A percentile compares a stretch with the other conserved stretches of the same genome.
Conservation (phyloP, 2,888 invertebrate species). For the Limnephilus marmoratus region DNA sequence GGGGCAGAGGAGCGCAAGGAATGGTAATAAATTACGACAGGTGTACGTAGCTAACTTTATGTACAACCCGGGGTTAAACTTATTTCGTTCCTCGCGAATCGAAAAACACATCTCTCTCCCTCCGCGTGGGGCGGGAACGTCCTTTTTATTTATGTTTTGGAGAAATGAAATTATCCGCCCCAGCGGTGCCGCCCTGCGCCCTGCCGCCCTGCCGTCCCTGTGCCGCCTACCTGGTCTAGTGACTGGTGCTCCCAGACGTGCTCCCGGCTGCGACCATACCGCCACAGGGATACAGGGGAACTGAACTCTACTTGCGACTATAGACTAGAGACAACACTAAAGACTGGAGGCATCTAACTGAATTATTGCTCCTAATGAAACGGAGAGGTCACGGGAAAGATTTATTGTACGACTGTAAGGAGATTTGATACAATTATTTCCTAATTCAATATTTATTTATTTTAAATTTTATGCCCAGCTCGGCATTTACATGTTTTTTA, state of each 20-base stretch:
- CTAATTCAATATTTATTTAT: neutral
- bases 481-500: too few relatives aligned
- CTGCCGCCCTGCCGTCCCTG: neutral
- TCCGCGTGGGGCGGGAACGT: conserved; percentile 23
- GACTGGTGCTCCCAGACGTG: neutral
- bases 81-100: conserved; percentile 61
- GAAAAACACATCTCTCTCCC: conserved; percentile 59
- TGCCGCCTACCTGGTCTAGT: neutral
- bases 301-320: neutral
- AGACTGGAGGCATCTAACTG: neutral
- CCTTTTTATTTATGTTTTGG: conserved; percentile 63
- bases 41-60: conserved; percentile 64
- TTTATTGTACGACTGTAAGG: neutral
- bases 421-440: neutral
- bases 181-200: neutral
- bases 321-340: too few relatives aligned
- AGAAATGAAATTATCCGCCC: conserved; percentile 62
- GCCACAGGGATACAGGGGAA: neutral
- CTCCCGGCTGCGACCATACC: neutral
- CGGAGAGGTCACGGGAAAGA: neutral
- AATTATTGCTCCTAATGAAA: neutral
- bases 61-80: conserved; percentile 64
- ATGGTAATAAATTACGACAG: conserved; percentile 65
- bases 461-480: too few relatives aligned
- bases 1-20: conserved; percentile 45